Evolutionary conservation across 1,140 invertebrate species (phyloP).

Genomic region (Heliconius congener): DNA sequence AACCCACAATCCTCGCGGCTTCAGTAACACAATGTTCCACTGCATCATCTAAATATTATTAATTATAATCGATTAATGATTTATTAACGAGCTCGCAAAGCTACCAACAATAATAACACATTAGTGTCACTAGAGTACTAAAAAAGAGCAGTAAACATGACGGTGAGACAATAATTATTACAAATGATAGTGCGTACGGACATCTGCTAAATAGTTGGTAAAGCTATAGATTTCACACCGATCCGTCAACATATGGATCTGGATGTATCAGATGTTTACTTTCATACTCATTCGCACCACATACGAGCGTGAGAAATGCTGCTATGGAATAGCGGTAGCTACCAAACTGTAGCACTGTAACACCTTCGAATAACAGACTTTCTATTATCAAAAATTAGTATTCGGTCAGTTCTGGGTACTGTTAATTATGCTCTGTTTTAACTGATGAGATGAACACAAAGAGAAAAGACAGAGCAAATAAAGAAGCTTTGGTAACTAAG

Average conservation of each 20-base stretch:
- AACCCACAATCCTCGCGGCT: neutral
- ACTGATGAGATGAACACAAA: conserved; percentile 48
- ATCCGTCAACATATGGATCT: conserved; percentile 80
- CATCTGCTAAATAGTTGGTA: conserved; percentile 78
- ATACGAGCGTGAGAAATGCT: conserved; percentile 75
- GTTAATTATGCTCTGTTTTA: conserved; percentile 62
- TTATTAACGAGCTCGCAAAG: conserved; percentile 1
- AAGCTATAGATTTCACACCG: conserved; percentile 81
- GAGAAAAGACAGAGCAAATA: conserved; percentile 39
- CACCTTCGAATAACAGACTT: conserved; percentile 65
- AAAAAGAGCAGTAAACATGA: conserved; percentile 65
- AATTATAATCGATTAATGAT: neutral
- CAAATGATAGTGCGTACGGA: conserved; percentile 76
- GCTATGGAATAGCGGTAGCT: conserved; percentile 67
- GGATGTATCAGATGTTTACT: conserved; percentile 78
- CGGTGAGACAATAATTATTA: conserved; percentile 79
- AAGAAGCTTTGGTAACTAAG: conserved; percentile 28
- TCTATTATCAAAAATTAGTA: conserved; percentile 69
- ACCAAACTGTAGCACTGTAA: conserved; percentile 67
- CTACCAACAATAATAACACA: conserved; percentile 21
- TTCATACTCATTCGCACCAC: conserved; percentile 77
- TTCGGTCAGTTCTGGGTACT: conserved; percentile 65
- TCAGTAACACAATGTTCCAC: neutral
- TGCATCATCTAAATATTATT: neutral
- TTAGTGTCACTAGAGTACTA: conserved; percentile 27